phyloP scores from a whole-genome alignment of 2,113 vertebrate species.

The Sebastes schlegelii region DNA sequence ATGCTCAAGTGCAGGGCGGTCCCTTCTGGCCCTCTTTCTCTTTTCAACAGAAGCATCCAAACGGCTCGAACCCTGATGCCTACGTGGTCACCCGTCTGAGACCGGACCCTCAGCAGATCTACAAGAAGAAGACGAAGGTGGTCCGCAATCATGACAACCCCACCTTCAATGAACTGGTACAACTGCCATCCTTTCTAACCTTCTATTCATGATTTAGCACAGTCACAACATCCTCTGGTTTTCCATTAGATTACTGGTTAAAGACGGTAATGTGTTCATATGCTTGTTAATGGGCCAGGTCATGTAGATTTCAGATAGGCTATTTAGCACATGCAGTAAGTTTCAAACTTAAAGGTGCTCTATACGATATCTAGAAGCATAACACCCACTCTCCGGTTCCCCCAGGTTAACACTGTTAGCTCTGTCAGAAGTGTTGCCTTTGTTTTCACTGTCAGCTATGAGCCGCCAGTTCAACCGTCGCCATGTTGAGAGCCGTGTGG shows the following conservation, averaged over 20 bases:
- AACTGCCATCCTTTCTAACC: background rate
- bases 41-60: conserved; percentile 83
- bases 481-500: no score
- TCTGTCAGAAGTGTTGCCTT: no score
- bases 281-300: background rate
- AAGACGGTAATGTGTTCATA: background rate
- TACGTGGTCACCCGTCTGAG: conserved; percentile 88
- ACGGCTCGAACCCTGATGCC: conserved; percentile 88
- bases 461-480: no score
- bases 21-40: conserved; percentile 7
- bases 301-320: background rate
- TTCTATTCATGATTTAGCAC: background rate
- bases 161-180: conserved; percentile 92
- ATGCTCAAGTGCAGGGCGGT: background rate
- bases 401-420: no score
- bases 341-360: background rate
- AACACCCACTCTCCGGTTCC: no score
- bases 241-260: background rate
- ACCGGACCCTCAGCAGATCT: conserved; percentile 82
- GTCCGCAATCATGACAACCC: conserved; percentile 88
- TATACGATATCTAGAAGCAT: no score
- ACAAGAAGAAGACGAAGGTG: conserved; percentile 87
- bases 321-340: background rate
- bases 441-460: no score
- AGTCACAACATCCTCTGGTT: background rate